These are phyloP conservation scores for Glareola pratincola DNA, from an alignment of 2,113 vertebrate genomes.

Conservation along the genomic window DNA sequence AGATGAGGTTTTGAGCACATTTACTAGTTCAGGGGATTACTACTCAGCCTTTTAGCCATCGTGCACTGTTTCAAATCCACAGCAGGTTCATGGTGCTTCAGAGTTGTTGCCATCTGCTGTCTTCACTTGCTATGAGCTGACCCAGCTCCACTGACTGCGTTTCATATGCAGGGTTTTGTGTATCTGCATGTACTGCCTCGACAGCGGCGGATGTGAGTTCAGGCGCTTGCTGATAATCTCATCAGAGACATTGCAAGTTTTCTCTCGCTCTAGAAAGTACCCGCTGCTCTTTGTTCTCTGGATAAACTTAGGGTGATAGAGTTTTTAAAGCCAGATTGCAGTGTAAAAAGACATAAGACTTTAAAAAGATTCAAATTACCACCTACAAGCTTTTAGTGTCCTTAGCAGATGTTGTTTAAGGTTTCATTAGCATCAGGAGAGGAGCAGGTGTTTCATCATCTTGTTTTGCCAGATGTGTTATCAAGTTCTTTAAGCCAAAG, in stretches of 20 bases:
- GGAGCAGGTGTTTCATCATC: neutral
- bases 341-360: neutral
- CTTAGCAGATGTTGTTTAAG: neutral
- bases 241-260: neutral
- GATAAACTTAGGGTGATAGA: neutral
- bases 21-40: neutral
- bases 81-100: neutral
- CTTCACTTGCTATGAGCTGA: neutral
- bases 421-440: neutral
- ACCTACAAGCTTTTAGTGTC: neutral
- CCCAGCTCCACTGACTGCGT: neutral
- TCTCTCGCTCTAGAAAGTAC: neutral
- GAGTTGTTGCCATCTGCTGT: neutral
- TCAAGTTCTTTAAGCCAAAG: neutral
- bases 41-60: neutral
- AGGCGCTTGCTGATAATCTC: neutral
- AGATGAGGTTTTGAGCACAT: neutral
- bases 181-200: neutral
- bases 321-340: neutral
- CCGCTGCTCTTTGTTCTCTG: neutral
- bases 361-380: neutral
- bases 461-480: neutral
- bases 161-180: neutral
- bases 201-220: neutral
- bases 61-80: neutral